phyloP scores from a whole-genome alignment of 2,113 vertebrate genomes.

The Delphinapterus leucas region DNA sequence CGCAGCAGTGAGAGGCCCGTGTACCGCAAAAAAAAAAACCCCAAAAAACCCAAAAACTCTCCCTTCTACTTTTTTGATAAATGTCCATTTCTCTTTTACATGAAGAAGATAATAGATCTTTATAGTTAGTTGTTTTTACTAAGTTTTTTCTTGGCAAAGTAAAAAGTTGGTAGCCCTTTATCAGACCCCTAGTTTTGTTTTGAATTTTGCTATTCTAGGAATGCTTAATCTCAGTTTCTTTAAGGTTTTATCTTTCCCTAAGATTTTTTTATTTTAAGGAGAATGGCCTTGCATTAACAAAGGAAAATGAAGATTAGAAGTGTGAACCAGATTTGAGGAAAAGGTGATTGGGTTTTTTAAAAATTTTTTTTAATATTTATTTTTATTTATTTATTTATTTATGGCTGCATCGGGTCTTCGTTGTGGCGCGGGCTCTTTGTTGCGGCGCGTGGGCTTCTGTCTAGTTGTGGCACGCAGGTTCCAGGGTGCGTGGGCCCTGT shows the following conservation, averaged over 20 bases:
- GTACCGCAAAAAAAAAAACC: no score
- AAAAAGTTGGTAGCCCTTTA: background rate
- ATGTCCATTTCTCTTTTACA: background rate
- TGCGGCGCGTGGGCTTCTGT: no score
- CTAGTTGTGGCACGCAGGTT: no score
- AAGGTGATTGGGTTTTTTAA: background rate
- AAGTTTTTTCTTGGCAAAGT: conserved; percentile 17
- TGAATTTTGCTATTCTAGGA: background rate
- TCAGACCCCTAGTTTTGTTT: background rate
- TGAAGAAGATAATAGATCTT: background rate
- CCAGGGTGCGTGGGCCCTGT: no score
- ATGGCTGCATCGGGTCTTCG: no score
- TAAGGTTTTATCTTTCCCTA: background rate
- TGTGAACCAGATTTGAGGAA: background rate
- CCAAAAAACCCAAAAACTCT: background rate
- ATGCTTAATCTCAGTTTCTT: conserved; percentile 2
- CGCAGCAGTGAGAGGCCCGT: no score
- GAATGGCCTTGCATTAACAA: background rate
- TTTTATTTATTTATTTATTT: no score
- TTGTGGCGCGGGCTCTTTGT: no score
- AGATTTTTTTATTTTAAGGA: background rate
- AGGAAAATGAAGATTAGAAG: background rate
- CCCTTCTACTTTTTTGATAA: background rate
- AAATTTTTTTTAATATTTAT: no score
- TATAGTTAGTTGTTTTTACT: background rate